A percentile compares a stretch with the other conserved stretches of the same genome.
phyloP scores from a whole-genome alignment of 2,888 invertebrate species.

The Ophion slaviceki region DNA sequence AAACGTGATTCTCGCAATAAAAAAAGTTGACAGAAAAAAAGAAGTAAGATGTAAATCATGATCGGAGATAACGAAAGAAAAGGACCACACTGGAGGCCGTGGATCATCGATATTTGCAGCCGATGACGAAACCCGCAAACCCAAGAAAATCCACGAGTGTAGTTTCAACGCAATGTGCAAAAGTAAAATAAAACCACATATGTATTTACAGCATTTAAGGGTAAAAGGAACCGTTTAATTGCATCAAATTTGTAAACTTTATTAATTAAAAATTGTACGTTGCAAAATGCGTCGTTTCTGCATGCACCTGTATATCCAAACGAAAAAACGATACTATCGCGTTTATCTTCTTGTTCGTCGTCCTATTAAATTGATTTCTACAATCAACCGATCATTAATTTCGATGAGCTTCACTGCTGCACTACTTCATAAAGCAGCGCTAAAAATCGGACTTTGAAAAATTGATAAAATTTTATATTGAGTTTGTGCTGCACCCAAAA shows the following conservation, averaged over 20 bases:
- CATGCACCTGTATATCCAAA: not conserved
- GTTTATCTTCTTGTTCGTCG: not conserved
- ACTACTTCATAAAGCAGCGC: no score
- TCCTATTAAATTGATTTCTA: no score
- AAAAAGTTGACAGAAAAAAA: not conserved
- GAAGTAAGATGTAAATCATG: not conserved
- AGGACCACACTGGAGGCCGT: slow-evolving; percentile 53
- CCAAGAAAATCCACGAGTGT: slow-evolving; percentile 53
- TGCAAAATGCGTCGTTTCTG: slow-evolving; percentile 66
- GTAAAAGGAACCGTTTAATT: slow-evolving; percentile 72
- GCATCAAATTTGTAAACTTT: slow-evolving; percentile 78
- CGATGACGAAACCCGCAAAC: slow-evolving; percentile 57
- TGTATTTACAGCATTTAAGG: slow-evolving; percentile 74
- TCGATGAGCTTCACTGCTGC: no score
- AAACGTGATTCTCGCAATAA: slow-evolving; percentile 47
- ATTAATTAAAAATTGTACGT: slow-evolving; percentile 76
- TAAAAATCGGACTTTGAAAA: no score
- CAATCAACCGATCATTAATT: no score
- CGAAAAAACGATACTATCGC: not conserved
- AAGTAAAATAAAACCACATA: slow-evolving; percentile 67
- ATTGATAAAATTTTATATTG: no score
- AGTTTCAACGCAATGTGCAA: slow-evolving; percentile 63
- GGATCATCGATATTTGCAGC: slow-evolving; percentile 58
- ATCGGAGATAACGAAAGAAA: slow-evolving; percentile 18
- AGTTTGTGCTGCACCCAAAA: no score